phyloP scores from a whole-genome alignment of 1,140 invertebrate genomes.

The Penaeus vannamei region DNA sequence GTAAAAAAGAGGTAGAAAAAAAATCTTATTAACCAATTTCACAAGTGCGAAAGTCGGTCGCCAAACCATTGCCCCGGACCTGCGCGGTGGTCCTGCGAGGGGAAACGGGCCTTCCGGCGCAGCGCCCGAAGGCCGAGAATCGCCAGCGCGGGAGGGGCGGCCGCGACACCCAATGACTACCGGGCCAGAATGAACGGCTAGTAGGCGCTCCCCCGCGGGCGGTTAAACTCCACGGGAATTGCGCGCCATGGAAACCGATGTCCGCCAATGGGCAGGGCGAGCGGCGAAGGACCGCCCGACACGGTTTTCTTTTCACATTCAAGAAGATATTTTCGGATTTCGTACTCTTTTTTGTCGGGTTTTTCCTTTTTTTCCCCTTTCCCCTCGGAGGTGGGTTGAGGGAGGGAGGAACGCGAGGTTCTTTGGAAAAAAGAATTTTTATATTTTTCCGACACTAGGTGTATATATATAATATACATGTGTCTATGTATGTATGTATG shows the following conservation, averaged over 20 bases:
- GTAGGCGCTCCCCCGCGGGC: slow-evolving; percentile 7
- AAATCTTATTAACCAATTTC: slow-evolving; percentile 33
- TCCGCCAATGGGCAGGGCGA: background rate
- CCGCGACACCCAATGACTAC: background rate
- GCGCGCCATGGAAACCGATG: slow-evolving; percentile 30
- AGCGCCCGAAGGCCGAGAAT: background rate
- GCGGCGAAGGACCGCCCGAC: background rate
- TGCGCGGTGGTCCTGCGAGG: no score
- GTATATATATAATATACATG: no score
- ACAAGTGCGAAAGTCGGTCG: slow-evolving; percentile 42
- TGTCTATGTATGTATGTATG: no score
- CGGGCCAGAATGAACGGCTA: slow-evolving; percentile 26
- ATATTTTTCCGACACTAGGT: no score
- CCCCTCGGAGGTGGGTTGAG: no score
- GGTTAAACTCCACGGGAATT: slow-evolving; percentile 45
- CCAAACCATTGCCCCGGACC: background rate
- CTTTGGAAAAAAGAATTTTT: no score
- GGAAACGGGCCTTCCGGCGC: no score
- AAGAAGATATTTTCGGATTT: no score
- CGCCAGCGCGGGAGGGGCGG: background rate
- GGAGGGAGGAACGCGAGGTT: no score
- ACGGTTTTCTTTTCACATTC: no score
- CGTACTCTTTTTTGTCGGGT: no score
- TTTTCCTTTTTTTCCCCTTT: no score
- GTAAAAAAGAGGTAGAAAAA: background rate